phyloP scores from a whole-genome alignment of 2,797 vertebrate genomes.

The Phoxinus dragarum region DNA sequence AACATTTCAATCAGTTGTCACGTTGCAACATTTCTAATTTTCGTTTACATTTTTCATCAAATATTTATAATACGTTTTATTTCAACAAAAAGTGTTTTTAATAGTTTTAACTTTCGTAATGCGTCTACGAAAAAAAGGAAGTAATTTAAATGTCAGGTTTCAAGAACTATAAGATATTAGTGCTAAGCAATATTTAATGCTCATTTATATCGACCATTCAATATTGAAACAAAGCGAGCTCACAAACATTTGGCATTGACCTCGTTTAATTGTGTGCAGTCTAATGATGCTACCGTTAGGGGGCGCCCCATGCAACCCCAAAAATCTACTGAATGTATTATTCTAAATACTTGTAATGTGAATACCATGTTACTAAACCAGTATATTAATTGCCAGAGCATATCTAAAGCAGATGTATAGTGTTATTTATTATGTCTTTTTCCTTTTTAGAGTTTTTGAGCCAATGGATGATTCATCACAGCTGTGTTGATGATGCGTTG shows the following conservation, averaged over 20 bases:
- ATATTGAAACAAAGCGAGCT: slow-evolving; percentile 2
- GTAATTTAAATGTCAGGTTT: neutral
- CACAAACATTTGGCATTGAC: neutral
- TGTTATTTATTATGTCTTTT: neutral
- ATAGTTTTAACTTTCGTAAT: neutral
- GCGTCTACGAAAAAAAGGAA: neutral
- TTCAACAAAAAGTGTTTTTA: neutral
- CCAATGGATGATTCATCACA: slow-evolving; percentile 2
- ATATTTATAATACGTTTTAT: neutral
- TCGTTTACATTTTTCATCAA: neutral
- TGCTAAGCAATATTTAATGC: neutral
- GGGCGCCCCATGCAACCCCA: neutral
- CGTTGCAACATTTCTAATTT: too few relatives aligned
- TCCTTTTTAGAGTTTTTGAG: slow-evolving; percentile 17
- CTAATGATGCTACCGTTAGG: neutral
- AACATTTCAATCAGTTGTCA: too few relatives aligned
- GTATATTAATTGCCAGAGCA: neutral
- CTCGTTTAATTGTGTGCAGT: neutral
- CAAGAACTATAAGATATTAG: neutral
- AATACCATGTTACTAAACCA: neutral
- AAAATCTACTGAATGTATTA: neutral
- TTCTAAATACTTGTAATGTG: neutral
- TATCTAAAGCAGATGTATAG: neutral
- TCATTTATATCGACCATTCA: neutral
- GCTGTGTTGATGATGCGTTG: neutral